Base-by-base conservation (phyloP, 2,888 invertebrate species). In the Cephus spinipes region DNA sequence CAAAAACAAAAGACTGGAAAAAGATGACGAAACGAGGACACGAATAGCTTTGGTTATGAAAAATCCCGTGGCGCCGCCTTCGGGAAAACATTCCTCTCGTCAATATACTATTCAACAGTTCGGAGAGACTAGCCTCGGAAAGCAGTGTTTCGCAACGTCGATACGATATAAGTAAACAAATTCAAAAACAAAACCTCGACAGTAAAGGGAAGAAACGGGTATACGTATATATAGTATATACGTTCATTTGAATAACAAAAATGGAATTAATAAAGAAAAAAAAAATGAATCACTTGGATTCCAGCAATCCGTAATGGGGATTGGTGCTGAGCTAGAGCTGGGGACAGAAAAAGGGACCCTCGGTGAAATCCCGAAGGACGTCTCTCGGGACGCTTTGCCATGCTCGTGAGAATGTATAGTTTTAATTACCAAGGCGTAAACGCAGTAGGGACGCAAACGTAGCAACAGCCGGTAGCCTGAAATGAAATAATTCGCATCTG, bases 401-500 rank as follows among this genome's bases (percentile, higher is more conserved):
- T 55, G 40, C 40, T 55, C 40, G 40, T 55, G 40, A 55, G 40
- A 23, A 55, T 55, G 34, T 69, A 34, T 35, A 34, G 32, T 69
- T 69, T 76, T 33, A 76, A 76, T 76, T 76, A 76, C 35, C 69
- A 31, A n/a, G 30, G 31, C 35, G 69, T 35, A 34, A 55, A 55
- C 40, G 40, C 40, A 55, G 40, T 55, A 55, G 40, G 40, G 40
- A 55, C 40, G 40, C 40, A 55, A 55, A 55, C 40, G 40, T 55
- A 55, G 40, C 40, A 23, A 23, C 76, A 12, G 36, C 71, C 36
- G 35, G 69, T 33, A 69, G 69, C 69, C 31, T 36, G 76, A 11
- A 68, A 69, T 69, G 69, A 76, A 76, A 76, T 76, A 76, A 76
- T 76, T 69, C 35, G 35, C 76, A 76, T 76, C 69, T 76, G 76